Conservation (phyloP, 2,888 invertebrate genomes). For the Hemithea aestivaria region DNA sequence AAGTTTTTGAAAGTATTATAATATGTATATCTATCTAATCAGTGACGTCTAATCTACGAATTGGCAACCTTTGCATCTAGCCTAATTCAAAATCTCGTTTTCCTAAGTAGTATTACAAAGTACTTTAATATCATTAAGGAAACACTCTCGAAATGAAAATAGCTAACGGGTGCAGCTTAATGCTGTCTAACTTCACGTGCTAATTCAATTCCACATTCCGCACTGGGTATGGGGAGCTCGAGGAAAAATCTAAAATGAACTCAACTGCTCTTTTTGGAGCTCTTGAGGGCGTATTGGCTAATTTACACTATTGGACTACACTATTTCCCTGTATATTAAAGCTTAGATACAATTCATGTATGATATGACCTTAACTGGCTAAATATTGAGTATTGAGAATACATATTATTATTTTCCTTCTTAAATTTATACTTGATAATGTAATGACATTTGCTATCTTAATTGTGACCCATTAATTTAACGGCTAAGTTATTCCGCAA, state of each 20-base stretch:
- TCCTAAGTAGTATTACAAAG: no score
- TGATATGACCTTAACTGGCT: no score
- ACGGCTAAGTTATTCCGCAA: slow-evolving; percentile 9
- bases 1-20: no score
- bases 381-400: no score
- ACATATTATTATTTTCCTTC: no score
- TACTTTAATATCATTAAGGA: slow-evolving; percentile 19
- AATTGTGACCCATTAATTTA: slow-evolving; percentile 13
- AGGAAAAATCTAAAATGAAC: slow-evolving; percentile 18
- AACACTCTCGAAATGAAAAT: slow-evolving; percentile 25
- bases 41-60: neutral
- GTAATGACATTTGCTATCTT: slow-evolving; percentile 11
- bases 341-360: no score
- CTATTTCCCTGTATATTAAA: no score
- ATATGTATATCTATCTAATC: no score
- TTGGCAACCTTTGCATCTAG: no score
- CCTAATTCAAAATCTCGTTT: no score
- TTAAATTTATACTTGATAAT: slow-evolving; percentile 14
- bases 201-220: slow-evolving; percentile 28
- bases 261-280: slow-evolving; percentile 26
- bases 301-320: no score
- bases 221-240: slow-evolving; percentile 14
- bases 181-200: slow-evolving; percentile 28
- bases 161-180: slow-evolving; percentile 25
- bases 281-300: slow-evolving; percentile 19